These are phyloP conservation scores for Hippolais icterina DNA, from an alignment of 2,113 vertebrate species.

Conservation along the genomic window DNA sequence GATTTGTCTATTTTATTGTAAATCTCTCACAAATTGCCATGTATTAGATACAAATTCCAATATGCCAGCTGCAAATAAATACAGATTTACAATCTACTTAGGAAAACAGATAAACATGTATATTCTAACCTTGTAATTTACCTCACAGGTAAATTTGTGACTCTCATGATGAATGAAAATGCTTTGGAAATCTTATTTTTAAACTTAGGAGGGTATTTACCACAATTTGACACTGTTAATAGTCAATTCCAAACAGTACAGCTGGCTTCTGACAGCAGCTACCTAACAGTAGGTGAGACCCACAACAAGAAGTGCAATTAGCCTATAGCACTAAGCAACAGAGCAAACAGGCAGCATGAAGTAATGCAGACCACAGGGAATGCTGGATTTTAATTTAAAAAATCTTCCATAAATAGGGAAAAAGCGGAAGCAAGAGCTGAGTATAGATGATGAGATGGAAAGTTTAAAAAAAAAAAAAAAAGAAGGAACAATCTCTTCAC, in stretches of 20 bases:
- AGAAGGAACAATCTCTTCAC: background rate
- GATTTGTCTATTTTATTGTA: background rate
- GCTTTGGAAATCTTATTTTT: background rate
- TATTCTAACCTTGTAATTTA: background rate
- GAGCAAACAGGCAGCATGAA: background rate
- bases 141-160: background rate
- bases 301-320: background rate
- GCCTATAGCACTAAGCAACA: background rate
- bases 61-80: background rate
- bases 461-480: background rate
- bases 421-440: background rate
- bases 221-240: background rate
- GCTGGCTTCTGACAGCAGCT: background rate
- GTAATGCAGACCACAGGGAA: background rate
- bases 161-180: background rate
- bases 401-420: background rate
- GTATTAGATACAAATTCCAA: background rate
- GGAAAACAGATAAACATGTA: background rate
- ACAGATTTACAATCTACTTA: background rate
- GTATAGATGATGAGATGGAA: background rate
- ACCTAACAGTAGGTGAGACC: background rate
- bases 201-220: background rate
- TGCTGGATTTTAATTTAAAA: background rate
- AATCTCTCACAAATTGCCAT: background rate
- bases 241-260: background rate